Percentiles rank a stretch among this genome's conserved stretches.
Evolutionary conservation across 37 sponge, comb jelly and placozoan species (phyloP).

Genomic region (Dysidea cf. avara): DNA sequence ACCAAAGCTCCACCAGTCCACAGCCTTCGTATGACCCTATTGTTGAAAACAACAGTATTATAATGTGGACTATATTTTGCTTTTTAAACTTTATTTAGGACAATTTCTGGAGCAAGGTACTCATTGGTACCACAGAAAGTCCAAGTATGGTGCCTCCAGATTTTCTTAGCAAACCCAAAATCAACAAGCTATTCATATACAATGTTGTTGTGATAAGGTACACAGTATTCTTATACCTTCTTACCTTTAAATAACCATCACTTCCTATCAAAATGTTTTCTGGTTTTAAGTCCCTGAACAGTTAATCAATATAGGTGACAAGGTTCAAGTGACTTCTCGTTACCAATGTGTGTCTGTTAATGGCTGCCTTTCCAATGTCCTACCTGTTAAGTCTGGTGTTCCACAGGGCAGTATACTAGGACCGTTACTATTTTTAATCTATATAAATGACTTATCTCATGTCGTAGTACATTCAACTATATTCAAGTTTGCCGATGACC

Average conservation of each 20-base stretch:
- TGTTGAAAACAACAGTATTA: neutral
- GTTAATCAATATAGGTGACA: too few relatives aligned
- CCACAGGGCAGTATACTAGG: too few relatives aligned
- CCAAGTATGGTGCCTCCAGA: constrained; percentile 92
- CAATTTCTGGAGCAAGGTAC: constrained; percentile 97
- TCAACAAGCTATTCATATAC: constrained; percentile 84
- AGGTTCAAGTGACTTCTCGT: too few relatives aligned
- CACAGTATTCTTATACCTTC: neutral
- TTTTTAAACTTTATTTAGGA: constrained; percentile 55
- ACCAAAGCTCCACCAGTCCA: constrained; percentile 99
- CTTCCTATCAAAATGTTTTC: constrained; percentile 95
- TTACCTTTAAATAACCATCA: constrained; percentile 94
- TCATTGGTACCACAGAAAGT: constrained; percentile 99
- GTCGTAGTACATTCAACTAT: too few relatives aligned
- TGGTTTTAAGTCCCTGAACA: constrained; percentile 92
- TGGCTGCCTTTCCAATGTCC: too few relatives aligned
- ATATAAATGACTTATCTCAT: too few relatives aligned
- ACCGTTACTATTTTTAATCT: too few relatives aligned
- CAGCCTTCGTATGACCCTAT: constrained; percentile 99
- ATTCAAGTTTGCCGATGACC: too few relatives aligned
- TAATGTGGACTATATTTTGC: neutral
- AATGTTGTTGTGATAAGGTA: neutral
- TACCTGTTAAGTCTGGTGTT: too few relatives aligned
- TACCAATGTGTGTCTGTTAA: too few relatives aligned
- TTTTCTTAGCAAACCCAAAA: constrained; percentile 98